Conservation (phyloP, 2,797 vertebrate genomes). For the Chlorospingus semifuscus region DNA sequence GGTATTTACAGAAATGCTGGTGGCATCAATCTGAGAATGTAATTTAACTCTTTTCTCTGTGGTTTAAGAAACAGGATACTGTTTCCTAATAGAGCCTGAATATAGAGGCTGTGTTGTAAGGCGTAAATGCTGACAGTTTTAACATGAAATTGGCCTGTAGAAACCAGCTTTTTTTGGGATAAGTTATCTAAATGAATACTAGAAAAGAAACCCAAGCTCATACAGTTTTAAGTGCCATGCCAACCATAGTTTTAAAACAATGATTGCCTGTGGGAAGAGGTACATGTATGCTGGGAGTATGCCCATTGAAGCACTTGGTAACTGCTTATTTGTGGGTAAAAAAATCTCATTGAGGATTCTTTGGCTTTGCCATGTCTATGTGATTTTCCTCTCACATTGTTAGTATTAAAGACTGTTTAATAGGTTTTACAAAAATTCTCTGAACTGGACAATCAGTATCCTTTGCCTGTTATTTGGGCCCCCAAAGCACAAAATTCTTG, state of each 20-base stretch:
- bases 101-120: not conserved
- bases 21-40: not conserved
- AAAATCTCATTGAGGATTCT: not conserved
- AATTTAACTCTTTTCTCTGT: conserved; percentile 1
- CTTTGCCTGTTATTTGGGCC: not conserved
- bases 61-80: not conserved
- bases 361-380: not conserved
- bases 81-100: not conserved
- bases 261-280: not conserved
- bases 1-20: conserved; percentile 1
- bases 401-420: conserved; percentile 1
- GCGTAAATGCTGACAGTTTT: not conserved
- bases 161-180: not conserved
- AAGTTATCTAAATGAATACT: not conserved
- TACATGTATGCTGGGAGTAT: not conserved
- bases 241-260: not conserved
- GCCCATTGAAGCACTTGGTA: not conserved
- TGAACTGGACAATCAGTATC: not conserved
- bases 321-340: not conserved
- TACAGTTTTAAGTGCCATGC: not conserved
- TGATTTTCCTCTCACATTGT: not conserved
- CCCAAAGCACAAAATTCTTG: not conserved
- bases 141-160: not conserved
- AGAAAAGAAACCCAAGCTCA: not conserved
- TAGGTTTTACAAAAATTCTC: not conserved